These are phyloP conservation scores for Oscheius onirici DNA, from an alignment of 2,888 invertebrate species.

Conservation along the genomic window DNA sequence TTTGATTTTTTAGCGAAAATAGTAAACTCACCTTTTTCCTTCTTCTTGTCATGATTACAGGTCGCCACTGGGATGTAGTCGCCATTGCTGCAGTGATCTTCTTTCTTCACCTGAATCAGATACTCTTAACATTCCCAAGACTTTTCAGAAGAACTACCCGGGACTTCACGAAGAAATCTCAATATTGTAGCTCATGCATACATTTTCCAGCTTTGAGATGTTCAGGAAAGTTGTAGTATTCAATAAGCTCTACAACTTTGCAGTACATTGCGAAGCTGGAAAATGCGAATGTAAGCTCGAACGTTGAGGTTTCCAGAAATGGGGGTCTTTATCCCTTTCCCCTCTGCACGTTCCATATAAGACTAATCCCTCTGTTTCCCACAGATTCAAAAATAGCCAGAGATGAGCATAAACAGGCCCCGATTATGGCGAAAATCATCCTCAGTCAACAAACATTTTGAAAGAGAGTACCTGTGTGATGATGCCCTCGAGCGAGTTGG, in stretches of 20 bases:
- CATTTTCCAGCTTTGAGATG: too few species aligned
- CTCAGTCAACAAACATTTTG: conserved; percentile 1
- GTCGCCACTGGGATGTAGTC: conserved; percentile 13
- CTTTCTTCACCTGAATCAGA: conserved; percentile 23
- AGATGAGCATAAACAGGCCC: background rate
- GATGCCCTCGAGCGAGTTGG: conserved; percentile 34
- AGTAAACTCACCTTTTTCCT: conserved; percentile 15
- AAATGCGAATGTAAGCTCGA: too few species aligned
- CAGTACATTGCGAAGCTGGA: too few species aligned
- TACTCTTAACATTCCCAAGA: too few species aligned
- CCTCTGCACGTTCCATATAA: background rate
- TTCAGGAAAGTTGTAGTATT: too few species aligned
- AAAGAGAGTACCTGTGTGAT: conserved; percentile 34
- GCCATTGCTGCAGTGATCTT: conserved; percentile 7
- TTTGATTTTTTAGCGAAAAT: background rate
- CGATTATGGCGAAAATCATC: background rate
- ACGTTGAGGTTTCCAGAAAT: too few species aligned
- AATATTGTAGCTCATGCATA: too few species aligned
- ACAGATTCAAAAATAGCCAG: background rate
- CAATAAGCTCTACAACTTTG: too few species aligned
- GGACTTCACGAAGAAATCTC: too few species aligned
- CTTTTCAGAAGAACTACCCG: too few species aligned
- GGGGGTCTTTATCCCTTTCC: background rate
- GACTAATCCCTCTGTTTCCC: background rate
- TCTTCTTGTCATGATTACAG: background rate